Conservation (phyloP, 2,888 invertebrate genomes). For the Ochropleura plecta region DNA sequence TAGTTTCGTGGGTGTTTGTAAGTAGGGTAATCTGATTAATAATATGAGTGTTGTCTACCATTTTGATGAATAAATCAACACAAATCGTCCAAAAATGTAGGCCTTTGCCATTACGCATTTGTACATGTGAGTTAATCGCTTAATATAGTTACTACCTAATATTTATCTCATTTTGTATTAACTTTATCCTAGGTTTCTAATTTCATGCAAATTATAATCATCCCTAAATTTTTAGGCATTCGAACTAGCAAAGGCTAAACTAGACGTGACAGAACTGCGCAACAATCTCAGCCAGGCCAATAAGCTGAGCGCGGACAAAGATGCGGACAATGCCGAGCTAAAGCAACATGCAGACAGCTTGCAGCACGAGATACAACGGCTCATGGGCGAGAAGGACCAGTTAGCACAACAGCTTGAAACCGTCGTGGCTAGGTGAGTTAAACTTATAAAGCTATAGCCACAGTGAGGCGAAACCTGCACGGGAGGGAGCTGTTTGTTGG, state of each 20-base stretch:
- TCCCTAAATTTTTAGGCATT: slow-evolving; percentile 79
- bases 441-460: not conserved
- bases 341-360: slow-evolving; percentile 70
- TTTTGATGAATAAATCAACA: slow-evolving; percentile 13
- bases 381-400: slow-evolving; percentile 73
- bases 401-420: slow-evolving; percentile 73
- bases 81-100: not conserved
- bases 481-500: not conserved
- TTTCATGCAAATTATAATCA: not conserved
- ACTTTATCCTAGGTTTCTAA: not conserved
- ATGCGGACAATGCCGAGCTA: slow-evolving; percentile 76
- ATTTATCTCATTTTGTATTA: not conserved
- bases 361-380: slow-evolving; percentile 71
- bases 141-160: not conserved
- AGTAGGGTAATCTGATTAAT: slow-evolving; percentile 29
- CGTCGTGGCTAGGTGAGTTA: slow-evolving; percentile 74
- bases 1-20: not conserved
- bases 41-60: not conserved
- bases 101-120: not conserved
- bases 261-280: slow-evolving; percentile 87
- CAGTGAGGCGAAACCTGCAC: no score
- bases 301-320: slow-evolving; percentile 79
- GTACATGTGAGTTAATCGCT: not conserved
- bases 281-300: slow-evolving; percentile 88
- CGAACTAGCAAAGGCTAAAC: slow-evolving; percentile 86